phyloP scores from a whole-genome alignment of 2,113 vertebrate species.

The Tachuris rubrigastra region DNA sequence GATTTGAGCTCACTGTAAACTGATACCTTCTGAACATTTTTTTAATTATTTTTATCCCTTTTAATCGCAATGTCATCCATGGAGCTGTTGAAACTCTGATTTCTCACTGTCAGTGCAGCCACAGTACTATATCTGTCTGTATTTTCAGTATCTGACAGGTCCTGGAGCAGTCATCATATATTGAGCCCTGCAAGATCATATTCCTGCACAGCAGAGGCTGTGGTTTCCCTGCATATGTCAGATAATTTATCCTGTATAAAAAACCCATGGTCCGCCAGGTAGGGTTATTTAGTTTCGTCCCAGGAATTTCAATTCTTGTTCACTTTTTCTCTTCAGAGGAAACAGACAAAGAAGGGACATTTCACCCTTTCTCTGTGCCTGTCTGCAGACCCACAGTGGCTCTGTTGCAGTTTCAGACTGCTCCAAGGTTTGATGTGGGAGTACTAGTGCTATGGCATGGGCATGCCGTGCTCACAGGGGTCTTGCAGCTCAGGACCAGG shows the following conservation, averaged over 20 bases:
- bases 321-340: background rate
- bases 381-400: background rate
- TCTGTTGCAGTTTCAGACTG: background rate
- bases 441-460: accelerated
- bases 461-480: background rate
- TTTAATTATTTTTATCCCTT: background rate
- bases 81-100: background rate
- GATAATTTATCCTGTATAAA: background rate
- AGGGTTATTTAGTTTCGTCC: background rate
- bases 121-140: background rate
- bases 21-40: accelerated
- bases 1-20: background rate
- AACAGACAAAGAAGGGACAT: background rate
- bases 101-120: background rate
- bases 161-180: background rate
- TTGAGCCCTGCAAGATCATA: background rate
- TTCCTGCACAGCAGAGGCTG: background rate
- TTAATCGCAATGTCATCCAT: background rate
- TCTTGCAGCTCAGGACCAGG: background rate
- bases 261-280: background rate
- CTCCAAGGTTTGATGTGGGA: background rate
- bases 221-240: background rate
- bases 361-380: background rate
- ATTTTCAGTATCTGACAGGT: background rate
- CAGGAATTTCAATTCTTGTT: background rate